Evolutionary conservation across 2,888 invertebrate genomes (phyloP), one percentile per base, ranked within the genome.

Genomic region (Frankliniella intonsa): DNA sequence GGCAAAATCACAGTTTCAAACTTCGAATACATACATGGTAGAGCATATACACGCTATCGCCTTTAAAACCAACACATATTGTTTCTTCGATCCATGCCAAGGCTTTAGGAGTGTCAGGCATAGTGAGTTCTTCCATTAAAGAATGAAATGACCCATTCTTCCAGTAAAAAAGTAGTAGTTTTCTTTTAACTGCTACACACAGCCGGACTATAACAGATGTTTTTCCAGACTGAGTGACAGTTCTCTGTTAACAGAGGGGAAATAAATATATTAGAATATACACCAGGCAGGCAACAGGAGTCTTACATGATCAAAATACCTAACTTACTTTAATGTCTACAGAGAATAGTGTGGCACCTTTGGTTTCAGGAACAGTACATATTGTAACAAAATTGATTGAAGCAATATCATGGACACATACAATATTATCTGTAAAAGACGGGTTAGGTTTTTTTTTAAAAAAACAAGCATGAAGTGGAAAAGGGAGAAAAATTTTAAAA

Each of bases 301-400:
- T 22, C 19, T n/a, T 81, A 25, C 38, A 81, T 50, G 17, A 80
- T 22, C n/a, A 80, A 7, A 65, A 25, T 8, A 50, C 38, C 76
- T 49, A 81, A 79, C 85, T 86, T 85, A 93, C 92, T 89, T 92
- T 92, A 84, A 93, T 90, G 88, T 96, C 94, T 85, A 96, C 88
- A 49, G 95, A 93, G 90, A 98, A 98, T 82, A 96, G 89, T 81
- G 94, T 94, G 80, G 97, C 97, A 81, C 98, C 98, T 88, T 93
- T 95, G 0, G 97, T 95, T 87, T 93, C 93, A 83, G 90, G 89
- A 83, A 97, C 90, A 84, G 93, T 93, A 85, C 93, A 92, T 80
- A 96, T 91, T 0, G 94, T 90, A 81, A 94, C 93, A 87, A 97
- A 95, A 87, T 94, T 94, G 65, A 93, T 91, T 27, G 93, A 92